Conservation (phyloP, 2,797 vertebrate species). For the Fringilla coelebs region DNA sequence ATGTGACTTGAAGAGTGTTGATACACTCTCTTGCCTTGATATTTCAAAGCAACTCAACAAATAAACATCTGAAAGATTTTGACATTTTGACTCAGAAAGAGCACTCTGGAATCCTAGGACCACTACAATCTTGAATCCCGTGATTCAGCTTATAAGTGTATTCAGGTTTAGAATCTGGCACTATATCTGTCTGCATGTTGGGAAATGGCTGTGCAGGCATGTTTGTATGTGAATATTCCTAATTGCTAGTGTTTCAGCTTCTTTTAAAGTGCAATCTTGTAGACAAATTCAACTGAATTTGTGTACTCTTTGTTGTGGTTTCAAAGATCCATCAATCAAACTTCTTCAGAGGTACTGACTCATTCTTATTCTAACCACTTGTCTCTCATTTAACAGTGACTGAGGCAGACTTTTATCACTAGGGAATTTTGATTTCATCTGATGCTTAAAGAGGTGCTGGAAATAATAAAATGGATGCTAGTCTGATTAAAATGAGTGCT, state of each 20-base stretch:
- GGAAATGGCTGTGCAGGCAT: not conserved
- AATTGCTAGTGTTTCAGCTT: not conserved
- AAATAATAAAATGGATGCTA: slow-evolving; percentile 19
- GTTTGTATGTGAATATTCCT: not conserved
- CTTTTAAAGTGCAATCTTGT: not conserved
- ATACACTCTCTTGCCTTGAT: not conserved
- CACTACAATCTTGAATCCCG: not conserved
- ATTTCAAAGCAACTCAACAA: not conserved
- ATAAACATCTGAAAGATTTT: not conserved
- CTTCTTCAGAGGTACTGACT: not conserved
- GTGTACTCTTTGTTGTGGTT: not conserved
- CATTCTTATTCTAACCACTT: not conserved
- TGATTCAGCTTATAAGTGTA: not conserved
- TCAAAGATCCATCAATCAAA: not conserved
- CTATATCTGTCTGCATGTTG: not conserved
- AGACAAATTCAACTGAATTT: not conserved
- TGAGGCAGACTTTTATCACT: not conserved
- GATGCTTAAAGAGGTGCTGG: not conserved
- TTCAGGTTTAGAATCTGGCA: not conserved
- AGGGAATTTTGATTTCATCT: not conserved
- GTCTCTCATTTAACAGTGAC: not conserved
- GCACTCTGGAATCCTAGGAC: not conserved
- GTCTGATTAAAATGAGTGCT: slow-evolving; percentile 16
- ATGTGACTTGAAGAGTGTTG: not conserved
- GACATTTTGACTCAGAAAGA: not conserved